Base-by-base conservation (phyloP, 2,888 invertebrate genomes). In the Geotrupes spiniger region DNA sequence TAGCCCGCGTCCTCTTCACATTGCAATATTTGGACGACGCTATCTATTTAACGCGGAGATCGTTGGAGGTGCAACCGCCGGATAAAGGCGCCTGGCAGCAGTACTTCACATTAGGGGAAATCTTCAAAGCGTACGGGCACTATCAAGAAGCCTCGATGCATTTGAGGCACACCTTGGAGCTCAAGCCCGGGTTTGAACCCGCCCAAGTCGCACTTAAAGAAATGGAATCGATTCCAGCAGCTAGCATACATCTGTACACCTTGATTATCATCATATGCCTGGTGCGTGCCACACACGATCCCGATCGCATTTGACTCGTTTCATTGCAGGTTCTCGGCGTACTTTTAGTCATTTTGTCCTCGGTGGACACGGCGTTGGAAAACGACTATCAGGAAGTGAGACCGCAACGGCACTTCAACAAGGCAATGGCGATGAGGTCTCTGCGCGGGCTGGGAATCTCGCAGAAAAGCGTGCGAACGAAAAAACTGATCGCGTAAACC, bases 11-110 rank as follows among this genome's bases (percentile, higher is more conserved):
- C 15, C 72, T 92, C 42, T 87, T 91, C 72, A 90, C 89, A 56
- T 79, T 92, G 49, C 90, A 92, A 69, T 92, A 92, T 72, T 75
- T 92, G 56, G 92, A 93, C 70, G 92, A 93, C 74, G 92, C 92
- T 31, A 90, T 92, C 60, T 90, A 88, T 67, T 78, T 93, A 63
- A 91, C 92, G 42, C 79, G 89, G 59, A 81, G 89, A 42, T 92
- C 92, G 9, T 77, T 93, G 29, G 90, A 90, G 64, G 85, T 91
- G 48, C 89, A 89, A 68, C 84, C 89, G 17, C 86, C 88, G 0
- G 90, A 90, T 66, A 86, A 89, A 65, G 89, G 87, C 66, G 87
- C 91, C 1, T 92, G 92, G 92, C 88, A 90, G 66, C 92, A 92
- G 72, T 91, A 92, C 75, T 90, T 92, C 70, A 92, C 92, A 4